A percentile compares a stretch with the other conserved stretches of the same genome.
Conservation (phyloP, 2,797 vertebrate species). For the Macropus fuliginosus region DNA sequence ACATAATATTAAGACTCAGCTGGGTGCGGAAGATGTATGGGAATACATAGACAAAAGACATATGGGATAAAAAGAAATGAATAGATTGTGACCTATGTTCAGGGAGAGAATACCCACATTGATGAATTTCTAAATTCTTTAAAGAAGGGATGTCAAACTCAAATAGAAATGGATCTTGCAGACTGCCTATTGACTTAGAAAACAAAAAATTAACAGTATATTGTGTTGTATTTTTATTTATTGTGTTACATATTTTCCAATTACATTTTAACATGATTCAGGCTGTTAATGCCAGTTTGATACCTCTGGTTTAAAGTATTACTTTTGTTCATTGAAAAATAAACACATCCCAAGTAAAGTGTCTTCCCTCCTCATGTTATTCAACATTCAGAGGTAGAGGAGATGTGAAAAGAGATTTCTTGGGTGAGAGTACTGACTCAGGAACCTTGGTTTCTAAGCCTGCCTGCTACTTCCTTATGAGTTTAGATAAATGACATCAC, state of each 20-base stretch:
- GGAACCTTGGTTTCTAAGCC: conserved; percentile 16
- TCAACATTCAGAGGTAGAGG: neutral
- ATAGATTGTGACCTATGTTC: neutral
- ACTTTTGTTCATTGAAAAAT: neutral
- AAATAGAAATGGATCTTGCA: neutral
- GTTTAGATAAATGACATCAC: conserved; percentile 2
- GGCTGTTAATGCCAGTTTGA: neutral
- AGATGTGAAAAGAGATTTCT: neutral
- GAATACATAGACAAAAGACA: neutral
- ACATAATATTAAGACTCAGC: too few relatives aligned
- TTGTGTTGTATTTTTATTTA: neutral
- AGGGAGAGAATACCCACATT: neutral
- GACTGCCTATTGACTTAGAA: neutral
- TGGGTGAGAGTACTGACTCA: neutral
- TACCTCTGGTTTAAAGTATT: neutral
- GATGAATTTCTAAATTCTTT: neutral
- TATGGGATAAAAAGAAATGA: neutral
- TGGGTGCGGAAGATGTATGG: neutral
- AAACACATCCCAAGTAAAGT: neutral
- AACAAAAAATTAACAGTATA: neutral
- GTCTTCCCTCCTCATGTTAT: neutral
- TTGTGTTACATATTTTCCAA: neutral
- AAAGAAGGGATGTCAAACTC: neutral
- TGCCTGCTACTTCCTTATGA: neutral
- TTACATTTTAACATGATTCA: neutral